phyloP scores from a whole-genome alignment of 2,797 vertebrate genomes.

The Hyperoplus immaculatus region DNA sequence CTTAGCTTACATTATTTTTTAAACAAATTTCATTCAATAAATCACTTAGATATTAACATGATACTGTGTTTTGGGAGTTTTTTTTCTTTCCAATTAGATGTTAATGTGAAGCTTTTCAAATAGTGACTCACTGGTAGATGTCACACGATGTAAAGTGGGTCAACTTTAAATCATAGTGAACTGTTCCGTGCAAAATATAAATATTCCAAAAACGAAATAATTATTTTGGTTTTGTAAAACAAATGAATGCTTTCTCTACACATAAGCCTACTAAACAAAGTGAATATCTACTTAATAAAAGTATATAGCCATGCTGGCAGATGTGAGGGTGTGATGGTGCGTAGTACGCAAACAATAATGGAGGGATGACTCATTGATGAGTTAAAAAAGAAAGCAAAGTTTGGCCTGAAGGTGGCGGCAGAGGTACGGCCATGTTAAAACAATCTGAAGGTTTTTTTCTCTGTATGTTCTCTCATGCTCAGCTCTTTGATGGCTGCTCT shows the following conservation, averaged over 20 bases:
- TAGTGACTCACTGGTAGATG: no score
- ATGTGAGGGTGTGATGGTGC: neutral
- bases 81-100: no score
- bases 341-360: neutral
- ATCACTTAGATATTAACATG: neutral
- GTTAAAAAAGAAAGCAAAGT: neutral
- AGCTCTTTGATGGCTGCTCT: no score
- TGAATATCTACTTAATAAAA: neutral
- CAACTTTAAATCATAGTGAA: neutral
- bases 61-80: neutral
- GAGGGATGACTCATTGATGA: neutral
- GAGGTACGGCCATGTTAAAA: neutral
- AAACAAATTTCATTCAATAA: neutral
- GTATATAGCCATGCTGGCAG: neutral
- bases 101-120: no score
- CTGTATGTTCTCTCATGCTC: neutral
- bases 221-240: neutral
- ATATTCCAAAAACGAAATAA: no score
- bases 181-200: neutral
- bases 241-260: neutral
- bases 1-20: neutral
- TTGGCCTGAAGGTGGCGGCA: constrained; percentile 5
- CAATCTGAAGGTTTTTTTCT: neutral
- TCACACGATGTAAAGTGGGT: no score
- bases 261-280: no score